Base-by-base conservation (phyloP, 2,888 invertebrate species). In the Congeria kusceri region DNA sequence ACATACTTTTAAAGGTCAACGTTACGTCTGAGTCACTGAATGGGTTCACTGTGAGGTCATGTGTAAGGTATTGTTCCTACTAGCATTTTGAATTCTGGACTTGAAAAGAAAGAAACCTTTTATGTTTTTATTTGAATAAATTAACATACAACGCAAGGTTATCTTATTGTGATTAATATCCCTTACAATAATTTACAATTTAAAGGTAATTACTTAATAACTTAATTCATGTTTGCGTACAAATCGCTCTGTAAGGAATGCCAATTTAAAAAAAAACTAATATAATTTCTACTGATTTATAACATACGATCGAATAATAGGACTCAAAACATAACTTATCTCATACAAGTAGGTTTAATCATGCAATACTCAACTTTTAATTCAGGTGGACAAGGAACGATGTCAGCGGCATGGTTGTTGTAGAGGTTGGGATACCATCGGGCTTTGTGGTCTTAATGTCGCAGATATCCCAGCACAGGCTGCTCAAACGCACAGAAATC, bases 351-450 rank as follows among this genome's bases (percentile, higher is more conserved):
- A 13, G 1, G 32, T 32, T 32, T 7, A 4, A 32, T 15, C 23
- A 53, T 53, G n/a, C 3, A 4, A 7, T 7, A 4, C 15, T 20
- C 28, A n/a, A 13, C 32, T 15, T n/a, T 28, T 28, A 27, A n/a
- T 18, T 4, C 28, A 86, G 86, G 15, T 86, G 84, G 86, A 59
- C 83, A 47, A 57, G 58, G 3, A 29, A 62, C 39, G 86, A 74
- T 5, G 18, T 67, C 3, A 86, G 84, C 61, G 86, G 93, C 73
- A 94, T 94, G 94, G 92, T 91, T 3, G 88, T 94, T 23, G 88
- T 92, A 27, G 93, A 94, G 82, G 81, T 90, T 28, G 83, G 86
- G 1, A 62, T 90, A 20, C 88, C 87, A 2, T 88, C 87, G 20
- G 90, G 89, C 1, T 90, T 87, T 59, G 76, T 67, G 9, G 88